Evolutionary conservation across 2,888 invertebrate species (phyloP), one percentile per base, ranked within the genome.

Genomic region (Diadegma fenestrale): DNA sequence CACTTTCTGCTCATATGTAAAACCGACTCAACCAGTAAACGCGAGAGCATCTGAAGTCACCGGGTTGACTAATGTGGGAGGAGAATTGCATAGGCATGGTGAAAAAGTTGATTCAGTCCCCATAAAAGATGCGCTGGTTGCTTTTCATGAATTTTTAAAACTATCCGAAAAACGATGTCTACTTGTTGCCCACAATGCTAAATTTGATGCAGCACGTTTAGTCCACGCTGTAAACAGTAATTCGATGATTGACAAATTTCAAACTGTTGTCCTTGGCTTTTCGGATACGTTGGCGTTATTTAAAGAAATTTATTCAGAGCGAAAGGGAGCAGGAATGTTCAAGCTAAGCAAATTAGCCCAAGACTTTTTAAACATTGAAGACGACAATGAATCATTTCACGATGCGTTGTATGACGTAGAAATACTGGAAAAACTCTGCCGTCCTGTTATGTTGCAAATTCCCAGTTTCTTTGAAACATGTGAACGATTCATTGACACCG

Each of bases 141-240:
- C 33, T 5, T 85, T 82, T 12, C 37, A 26, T 7, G 48, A 82
- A 58, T 85, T 72, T 66, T 43, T 85, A 4, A 10, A 61, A 17
- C n/a, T 51, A 19, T 54, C 48, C 12, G 17, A 26, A 51, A 72
- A 66, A 14, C 64, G 51, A 4, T 81, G 80, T 64, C 14, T 84
- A 61, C 77, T 85, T 17, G 73, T 81, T 41, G 85, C 86, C 17
- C 82, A 85, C 22, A 85, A 85, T 79, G 71, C 79, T 19, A 41
- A 26, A 66, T 79, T 85, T 41, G 85, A 85, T 66, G 19, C 64
- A 19, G 45, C 78, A n/a, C 81, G 77, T 37, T 86, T 84, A 43
- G n/a, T 84, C 3, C 51, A 22, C 26, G 75, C 75, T 64, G 37
- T 84, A 26, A 64, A 37, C 4, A 43, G 26, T 41, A 22, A 69